These are phyloP conservation scores for Eubasilissa splendida DNA, from an alignment of 2,888 invertebrate species.

Conservation along the genomic window DNA sequence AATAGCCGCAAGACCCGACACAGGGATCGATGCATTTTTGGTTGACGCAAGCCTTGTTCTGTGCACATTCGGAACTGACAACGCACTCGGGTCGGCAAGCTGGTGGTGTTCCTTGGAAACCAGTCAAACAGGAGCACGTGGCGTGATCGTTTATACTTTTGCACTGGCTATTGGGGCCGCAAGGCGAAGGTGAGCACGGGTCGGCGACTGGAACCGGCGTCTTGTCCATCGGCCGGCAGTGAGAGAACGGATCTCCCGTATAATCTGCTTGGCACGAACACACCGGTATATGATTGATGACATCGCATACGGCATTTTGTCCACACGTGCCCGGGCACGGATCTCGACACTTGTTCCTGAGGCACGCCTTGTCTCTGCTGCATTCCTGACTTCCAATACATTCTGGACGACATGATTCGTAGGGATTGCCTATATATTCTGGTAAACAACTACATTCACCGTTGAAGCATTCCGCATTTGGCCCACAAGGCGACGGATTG, in stretches of 20 bases:
- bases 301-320: conserved; percentile 78
- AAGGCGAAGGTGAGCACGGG: conserved; percentile 84
- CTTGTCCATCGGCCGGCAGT: conserved; percentile 67
- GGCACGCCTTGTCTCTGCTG: conserved; percentile 77
- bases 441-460: conserved; percentile 79
- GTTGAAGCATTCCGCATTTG: conserved; percentile 79
- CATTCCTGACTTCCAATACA: conserved; percentile 81
- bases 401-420: conserved; percentile 80
- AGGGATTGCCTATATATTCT: conserved; percentile 80
- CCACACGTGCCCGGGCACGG: conserved; percentile 85
- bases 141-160: conserved; percentile 84
- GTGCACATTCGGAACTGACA: conserved; percentile 86
- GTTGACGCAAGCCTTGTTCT: conserved; percentile 86
- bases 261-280: conserved; percentile 78
- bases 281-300: conserved; percentile 83
- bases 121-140: conserved; percentile 83
- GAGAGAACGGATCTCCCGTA: conserved; percentile 82
- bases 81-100: conserved; percentile 88
- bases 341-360: conserved; percentile 80
- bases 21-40: conserved; percentile 89
- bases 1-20: conserved; percentile 84
- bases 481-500: conserved; percentile 81
- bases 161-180: conserved; percentile 86
- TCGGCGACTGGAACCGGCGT: conserved; percentile 68
- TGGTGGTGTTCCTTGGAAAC: conserved; percentile 86